Base-by-base conservation (phyloP, 2,888 invertebrate species). In the Shargacucullia verbasci region DNA sequence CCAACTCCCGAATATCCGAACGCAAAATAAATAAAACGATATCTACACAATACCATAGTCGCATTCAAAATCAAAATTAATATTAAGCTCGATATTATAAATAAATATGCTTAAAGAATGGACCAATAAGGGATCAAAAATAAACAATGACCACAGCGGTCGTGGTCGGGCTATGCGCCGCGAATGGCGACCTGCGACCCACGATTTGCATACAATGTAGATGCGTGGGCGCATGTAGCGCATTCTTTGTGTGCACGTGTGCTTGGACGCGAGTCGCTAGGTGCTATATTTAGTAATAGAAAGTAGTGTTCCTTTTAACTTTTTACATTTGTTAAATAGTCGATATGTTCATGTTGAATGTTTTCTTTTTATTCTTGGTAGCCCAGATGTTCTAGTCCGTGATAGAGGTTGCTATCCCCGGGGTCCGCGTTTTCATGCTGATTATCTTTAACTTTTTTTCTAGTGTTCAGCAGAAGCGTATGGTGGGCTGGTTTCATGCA, bases 131-230 rank as follows among this genome's bases (percentile, higher is more conserved):
- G 74, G 65, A 64, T 69, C 70, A 60, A 59, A 77, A 58, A 59
- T 20, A 7, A 29, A 69, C 66, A 70, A 70, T 64, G 73, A 65
- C 70, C 77, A 62, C 31, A 59, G 48, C 48, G 70, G 59, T 63
- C 62, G 55, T 59, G 71, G 58, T 69, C 59, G 62, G 63, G 59
- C 56, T 61, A 65, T 61, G 60, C 68, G 45, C 53, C 50, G 45
- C 72, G 54, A 85, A 87, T 84, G 82, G 80, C 88, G 93, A 92
- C 92, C 93, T 91, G 90, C 91, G 92, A 94, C 93, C 93, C 81
- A 73, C 83, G 73, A 93, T 94, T 92, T 92, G 90, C 94, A 94
- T 94, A 94, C 94, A 94, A 94, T 93, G 88, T 78, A 60, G 67
- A 65, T 81, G 91, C 89, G 92, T 92, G 89, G 92, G 92, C 88